Evolutionary conservation across 2,113 vertebrate genomes (phyloP), one percentile per base, ranked within the genome.

Genomic region (Pelvicachromis taeniatus): DNA sequence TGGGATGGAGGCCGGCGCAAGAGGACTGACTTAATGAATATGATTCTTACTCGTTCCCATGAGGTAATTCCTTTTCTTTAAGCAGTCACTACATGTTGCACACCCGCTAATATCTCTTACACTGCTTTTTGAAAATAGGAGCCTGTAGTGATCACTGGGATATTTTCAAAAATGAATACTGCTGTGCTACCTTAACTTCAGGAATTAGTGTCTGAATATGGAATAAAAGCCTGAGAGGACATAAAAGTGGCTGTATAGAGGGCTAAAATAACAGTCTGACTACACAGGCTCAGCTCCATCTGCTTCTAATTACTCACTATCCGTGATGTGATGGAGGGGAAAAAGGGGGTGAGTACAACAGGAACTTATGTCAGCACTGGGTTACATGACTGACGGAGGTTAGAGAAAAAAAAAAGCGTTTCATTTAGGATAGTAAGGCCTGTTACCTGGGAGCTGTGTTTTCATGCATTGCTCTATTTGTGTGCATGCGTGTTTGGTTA

Each of bases 301-400:
- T 95, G 94, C 87, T 93, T 90, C 92, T 91, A 88, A 94, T 95
- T 95, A 94, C 84, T 90, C 94, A 91, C 90, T 83, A 92, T 93
- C 96, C 95, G 96, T 82, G 95, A 97, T 73, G 68, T 73, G 87
- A 88, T 83, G 86, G 87, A 88, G 85, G 96, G 95, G 96, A 94
- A 26, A 42, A 83, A 40, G 75, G 61, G 84, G 84, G 83, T 7
- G 77, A 45, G 80, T 56, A 82, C 68, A 77, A 85, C 88, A 92
- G 89, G 85, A 92, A 93, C 87, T 92, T 81, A 95, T 97, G 97
- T 97, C 96, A 97, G 96, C 93, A 89, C 95, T 90, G 95, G 96
- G 95, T 96, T 97, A 89, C 85, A 86, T 81, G 88, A 88, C 70
- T 35, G 85, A 84, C 50, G 19, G 63, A 90, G 82, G 89, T 89